Evolutionary conservation across 2,113 vertebrate genomes (phyloP), one percentile per base, ranked within the genome.

Genomic region (Equus przewalskii): DNA sequence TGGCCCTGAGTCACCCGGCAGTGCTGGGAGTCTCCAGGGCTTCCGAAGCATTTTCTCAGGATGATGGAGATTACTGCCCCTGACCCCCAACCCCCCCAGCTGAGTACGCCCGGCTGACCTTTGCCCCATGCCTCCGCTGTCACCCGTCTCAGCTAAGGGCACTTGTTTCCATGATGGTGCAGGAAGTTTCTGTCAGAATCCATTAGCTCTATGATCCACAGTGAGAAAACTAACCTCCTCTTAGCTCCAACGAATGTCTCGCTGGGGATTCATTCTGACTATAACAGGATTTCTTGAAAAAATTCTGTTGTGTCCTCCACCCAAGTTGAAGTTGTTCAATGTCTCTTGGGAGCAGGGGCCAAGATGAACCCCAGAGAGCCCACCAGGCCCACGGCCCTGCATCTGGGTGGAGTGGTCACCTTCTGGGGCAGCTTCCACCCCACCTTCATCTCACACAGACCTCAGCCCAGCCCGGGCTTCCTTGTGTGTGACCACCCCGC

Each of bases 31-130:
- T 79, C 75, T 76, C 30, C 33, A 28, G 73, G 64, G 36, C 79
- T 49, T 81, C 64, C 3, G 4, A 11, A 70, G 54, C 44, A 70
- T 92, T 82, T 95, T 78, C 73, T 72, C 73, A 86, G 73, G 80
- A 69, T 56, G n/a, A 30, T 16, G 19, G 9, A 89, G 54, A 54
- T 58, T 1, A 6, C 30, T 16, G 6, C 30, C 46, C 2, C 16
- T 56, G 36, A 44, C 62, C 33, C 46, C 30, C 12, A 51, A 12
- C 2, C 15, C 12, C 19, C 24, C 21, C 46, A 46, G 65, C 72
- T 54, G n/a, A 85, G 78, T 15, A 21, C 1, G 0, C 24, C 46
- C 4, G 0, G n/a, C 54, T 41, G 19, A 3, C 24, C 80, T 64
- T n/a, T 28, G 9, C 36, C 49, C 65, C 9, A 12, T 49, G 33